phyloP scores from a whole-genome alignment of 2,888 invertebrate genomes.

The Listrodromus nycthemerus region DNA sequence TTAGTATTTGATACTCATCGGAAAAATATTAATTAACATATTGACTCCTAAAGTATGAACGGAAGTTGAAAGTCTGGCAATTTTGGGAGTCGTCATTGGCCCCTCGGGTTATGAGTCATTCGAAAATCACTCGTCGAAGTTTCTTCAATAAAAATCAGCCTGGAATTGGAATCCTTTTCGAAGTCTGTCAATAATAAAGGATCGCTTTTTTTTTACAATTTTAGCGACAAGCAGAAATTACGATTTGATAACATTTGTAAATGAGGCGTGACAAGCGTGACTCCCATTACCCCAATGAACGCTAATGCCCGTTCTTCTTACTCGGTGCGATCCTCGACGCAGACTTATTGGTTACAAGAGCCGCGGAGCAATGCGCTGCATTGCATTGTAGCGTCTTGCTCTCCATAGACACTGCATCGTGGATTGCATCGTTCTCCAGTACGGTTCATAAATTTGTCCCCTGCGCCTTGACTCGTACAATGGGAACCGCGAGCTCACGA shows the following conservation, averaged over 20 bases:
- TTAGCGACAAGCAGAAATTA: background rate
- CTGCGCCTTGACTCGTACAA: slow-evolving; percentile 26
- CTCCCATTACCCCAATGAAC: background rate
- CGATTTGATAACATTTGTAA: background rate
- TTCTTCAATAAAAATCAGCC: background rate
- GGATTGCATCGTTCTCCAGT: slow-evolving; percentile 20
- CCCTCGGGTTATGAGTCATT: no score
- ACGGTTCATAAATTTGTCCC: slow-evolving; percentile 60
- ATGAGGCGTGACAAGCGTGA: background rate
- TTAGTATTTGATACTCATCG: no score
- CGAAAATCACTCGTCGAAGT: no score
- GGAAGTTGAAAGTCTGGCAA: no score
- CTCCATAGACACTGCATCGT: slow-evolving; percentile 21
- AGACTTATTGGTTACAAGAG: slow-evolving; percentile 23
- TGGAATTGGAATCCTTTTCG: background rate
- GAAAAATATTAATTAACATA: no score
- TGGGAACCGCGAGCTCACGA: slow-evolving; percentile 47
- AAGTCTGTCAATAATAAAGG: no score
- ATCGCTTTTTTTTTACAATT: no score
- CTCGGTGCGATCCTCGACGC: background rate
- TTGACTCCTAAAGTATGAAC: no score
- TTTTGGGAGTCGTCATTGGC: no score
- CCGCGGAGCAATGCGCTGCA: slow-evolving; percentile 16
- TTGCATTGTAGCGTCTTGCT: slow-evolving; percentile 17
- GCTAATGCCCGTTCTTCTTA: background rate